These are phyloP conservation scores for Rattus rattus DNA, from an alignment of 2,113 vertebrate genomes.

Conservation along the genomic window DNA sequence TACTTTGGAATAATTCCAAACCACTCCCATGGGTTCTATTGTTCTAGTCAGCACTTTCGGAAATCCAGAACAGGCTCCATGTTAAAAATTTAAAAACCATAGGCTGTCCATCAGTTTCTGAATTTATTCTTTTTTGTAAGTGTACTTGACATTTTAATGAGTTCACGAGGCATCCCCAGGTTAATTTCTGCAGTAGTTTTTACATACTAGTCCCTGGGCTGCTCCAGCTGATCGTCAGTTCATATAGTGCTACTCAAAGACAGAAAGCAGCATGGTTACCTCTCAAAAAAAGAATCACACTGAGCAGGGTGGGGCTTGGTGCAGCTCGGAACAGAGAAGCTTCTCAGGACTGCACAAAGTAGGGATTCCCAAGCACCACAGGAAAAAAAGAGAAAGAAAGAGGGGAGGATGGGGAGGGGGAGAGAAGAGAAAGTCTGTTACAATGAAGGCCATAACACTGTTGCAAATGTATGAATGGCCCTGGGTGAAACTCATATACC, in stretches of 20 bases:
- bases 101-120: slow-evolving; percentile 32
- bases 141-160: slow-evolving; percentile 20
- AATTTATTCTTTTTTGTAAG: slow-evolving; percentile 28
- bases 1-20: slow-evolving; percentile 77
- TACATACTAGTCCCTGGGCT: slow-evolving; percentile 72
- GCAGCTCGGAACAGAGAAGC: not conserved
- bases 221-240: slow-evolving; percentile 60
- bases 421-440: not conserved
- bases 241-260: slow-evolving; percentile 73
- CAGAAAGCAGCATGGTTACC: slow-evolving; percentile 67
- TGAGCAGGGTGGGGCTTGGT: not conserved
- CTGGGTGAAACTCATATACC: not conserved
- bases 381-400: not conserved
- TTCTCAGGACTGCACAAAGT: not conserved
- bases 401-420: not conserved
- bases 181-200: slow-evolving; percentile 45
- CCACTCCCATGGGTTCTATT: slow-evolving; percentile 55
- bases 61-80: slow-evolving; percentile 45
- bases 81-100: slow-evolving; percentile 44
- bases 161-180: slow-evolving; percentile 8
- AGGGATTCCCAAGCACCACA: not conserved
- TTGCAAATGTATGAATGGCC: slow-evolving; percentile 12
- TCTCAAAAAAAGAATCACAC: slow-evolving; percentile 65
- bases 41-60: slow-evolving; percentile 52
- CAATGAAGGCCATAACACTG: not conserved